A percentile compares a stretch with the other conserved stretches of the same genome.
phyloP scores from a whole-genome alignment of 2,888 invertebrate genomes.

The Seladonia tumulorum region DNA sequence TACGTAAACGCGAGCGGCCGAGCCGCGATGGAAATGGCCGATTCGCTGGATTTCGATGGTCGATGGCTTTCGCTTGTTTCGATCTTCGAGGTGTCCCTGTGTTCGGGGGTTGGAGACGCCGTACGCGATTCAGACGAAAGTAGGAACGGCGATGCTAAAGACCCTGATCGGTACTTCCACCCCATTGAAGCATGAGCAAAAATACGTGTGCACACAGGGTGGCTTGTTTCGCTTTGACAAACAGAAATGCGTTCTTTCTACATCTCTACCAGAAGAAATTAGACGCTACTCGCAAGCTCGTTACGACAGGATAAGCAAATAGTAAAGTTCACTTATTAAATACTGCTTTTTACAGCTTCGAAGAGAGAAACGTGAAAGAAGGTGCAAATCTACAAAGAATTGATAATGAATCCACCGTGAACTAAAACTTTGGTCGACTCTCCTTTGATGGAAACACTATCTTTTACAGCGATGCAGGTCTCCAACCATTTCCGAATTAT shows the following conservation, averaged over 20 bases:
- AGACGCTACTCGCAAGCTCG: background rate
- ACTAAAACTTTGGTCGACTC: too few relatives aligned
- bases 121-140: background rate
- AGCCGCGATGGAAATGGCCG: conserved; percentile 67
- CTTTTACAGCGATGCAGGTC: background rate
- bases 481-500: background rate
- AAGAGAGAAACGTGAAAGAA: too few relatives aligned
- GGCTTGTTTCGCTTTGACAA: too few relatives aligned
- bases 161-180: too few relatives aligned
- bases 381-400: too few relatives aligned
- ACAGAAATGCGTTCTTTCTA: background rate
- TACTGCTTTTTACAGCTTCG: background rate
- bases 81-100: background rate
- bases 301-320: background rate
- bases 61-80: conserved; percentile 2
- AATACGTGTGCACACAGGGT: too few relatives aligned
- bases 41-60: conserved; percentile 57
- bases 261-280: background rate
- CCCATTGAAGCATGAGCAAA: background rate
- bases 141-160: background rate
- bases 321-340: background rate
- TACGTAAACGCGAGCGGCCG: conserved; percentile 53
- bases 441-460: background rate
- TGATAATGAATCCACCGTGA: too few relatives aligned
- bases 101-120: background rate